Evolutionary conservation across 2,888 invertebrate species (phyloP).

Genomic region (Cosmopolites sordidus): DNA sequence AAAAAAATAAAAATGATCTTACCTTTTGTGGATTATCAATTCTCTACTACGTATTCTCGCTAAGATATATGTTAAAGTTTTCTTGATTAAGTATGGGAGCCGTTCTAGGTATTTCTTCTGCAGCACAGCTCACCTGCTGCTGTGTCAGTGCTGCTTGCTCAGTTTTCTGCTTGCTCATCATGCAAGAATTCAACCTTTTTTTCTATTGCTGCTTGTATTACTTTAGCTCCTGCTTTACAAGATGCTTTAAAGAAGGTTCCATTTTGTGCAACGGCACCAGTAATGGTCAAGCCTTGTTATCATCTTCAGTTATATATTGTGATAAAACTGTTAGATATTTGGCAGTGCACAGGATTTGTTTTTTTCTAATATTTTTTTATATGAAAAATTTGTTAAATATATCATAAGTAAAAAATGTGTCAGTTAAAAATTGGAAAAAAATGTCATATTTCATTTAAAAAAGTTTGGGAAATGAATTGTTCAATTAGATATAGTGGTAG

Average conservation of each 20-base stretch:
- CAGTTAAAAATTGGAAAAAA: no score
- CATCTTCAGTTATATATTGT: slow-evolving; percentile 64
- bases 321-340: slow-evolving; percentile 85
- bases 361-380: slow-evolving; percentile 91
- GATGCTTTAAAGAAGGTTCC: slow-evolving; percentile 80
- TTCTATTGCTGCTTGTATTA: slow-evolving; percentile 82
- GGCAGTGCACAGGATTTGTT: slow-evolving; percentile 97
- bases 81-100: slow-evolving; percentile 48
- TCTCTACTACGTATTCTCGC: not conserved
- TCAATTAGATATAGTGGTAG: no score
- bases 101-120: slow-evolving; percentile 50
- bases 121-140: slow-evolving; percentile 82
- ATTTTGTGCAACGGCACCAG: slow-evolving; percentile 67
- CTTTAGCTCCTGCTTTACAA: slow-evolving; percentile 85
- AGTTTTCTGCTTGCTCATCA: slow-evolving; percentile 96
- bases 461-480: no score
- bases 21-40: no score
- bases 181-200: slow-evolving; percentile 96
- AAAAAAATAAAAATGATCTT: no score
- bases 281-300: slow-evolving; percentile 39
- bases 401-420: no score
- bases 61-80: not conserved
- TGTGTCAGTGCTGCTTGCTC: slow-evolving; percentile 96
- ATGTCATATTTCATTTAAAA: no score
- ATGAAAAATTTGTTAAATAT: no score